These are phyloP conservation scores for Campopleginae sp. DNA, from an alignment of 2,888 invertebrate species.

Conservation along the genomic window DNA sequence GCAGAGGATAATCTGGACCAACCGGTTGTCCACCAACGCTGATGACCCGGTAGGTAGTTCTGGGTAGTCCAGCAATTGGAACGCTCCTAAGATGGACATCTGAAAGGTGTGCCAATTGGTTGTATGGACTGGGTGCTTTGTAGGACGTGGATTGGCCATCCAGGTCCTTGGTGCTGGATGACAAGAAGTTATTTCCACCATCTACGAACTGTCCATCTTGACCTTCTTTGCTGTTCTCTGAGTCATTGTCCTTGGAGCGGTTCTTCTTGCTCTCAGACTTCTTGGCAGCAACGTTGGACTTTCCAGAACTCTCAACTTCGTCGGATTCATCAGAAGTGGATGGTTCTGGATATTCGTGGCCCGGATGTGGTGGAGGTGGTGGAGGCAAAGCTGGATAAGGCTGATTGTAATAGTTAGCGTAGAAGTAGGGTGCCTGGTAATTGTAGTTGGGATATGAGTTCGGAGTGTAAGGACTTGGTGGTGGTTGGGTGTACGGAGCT, in stretches of 20 bases:
- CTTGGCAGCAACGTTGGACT: slow-evolving; percentile 60
- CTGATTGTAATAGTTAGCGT: slow-evolving; percentile 77
- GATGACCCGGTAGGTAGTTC: slow-evolving; percentile 77
- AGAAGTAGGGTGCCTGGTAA: slow-evolving; percentile 76
- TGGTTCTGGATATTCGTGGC: slow-evolving; percentile 33
- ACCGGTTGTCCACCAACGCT: slow-evolving; percentile 77
- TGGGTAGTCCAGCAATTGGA: slow-evolving; percentile 67
- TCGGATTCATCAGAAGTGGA: slow-evolving; percentile 40
- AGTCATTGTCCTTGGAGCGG: slow-evolving; percentile 62
- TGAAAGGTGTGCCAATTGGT: slow-evolving; percentile 74
- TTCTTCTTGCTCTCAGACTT: slow-evolving; percentile 72
- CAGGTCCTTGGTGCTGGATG: slow-evolving; percentile 76
- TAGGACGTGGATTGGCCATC: slow-evolving; percentile 78
- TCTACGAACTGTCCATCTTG: slow-evolving; percentile 76
- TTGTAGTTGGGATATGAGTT: slow-evolving; percentile 76
- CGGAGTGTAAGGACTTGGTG: slow-evolving; percentile 51
- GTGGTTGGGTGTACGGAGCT: slow-evolving; percentile 61
- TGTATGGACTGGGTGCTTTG: slow-evolving; percentile 73
- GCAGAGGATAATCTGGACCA: slow-evolving; percentile 74
- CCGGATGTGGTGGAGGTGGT: slow-evolving; percentile 62
- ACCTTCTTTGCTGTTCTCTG: slow-evolving; percentile 62
- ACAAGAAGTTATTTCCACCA: slow-evolving; percentile 78
- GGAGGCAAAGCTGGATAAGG: slow-evolving; percentile 73
- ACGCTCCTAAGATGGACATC: slow-evolving; percentile 70
- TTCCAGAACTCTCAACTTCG: slow-evolving; percentile 54